Evolutionary conservation across 2,888 invertebrate genomes (phyloP), one percentile per base, ranked within the genome.

Genomic region (Polydrusus cervinus): DNA sequence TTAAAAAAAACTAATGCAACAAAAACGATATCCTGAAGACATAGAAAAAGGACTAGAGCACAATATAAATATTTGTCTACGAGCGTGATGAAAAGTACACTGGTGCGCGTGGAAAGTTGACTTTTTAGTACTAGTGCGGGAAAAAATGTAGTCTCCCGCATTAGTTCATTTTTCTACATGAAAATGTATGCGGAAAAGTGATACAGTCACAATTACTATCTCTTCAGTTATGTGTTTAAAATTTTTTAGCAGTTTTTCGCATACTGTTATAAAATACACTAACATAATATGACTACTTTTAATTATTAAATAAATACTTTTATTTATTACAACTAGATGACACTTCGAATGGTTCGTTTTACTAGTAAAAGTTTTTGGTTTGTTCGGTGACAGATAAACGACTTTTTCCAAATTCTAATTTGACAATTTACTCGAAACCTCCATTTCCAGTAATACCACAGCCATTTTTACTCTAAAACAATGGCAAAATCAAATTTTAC

Each of bases 301-400:
- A 47, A 55, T 55, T 38, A 65, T 65, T 53, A 53, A 70, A 69
- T 74, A 69, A 74, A 70, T 74, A 74, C 70, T 74, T 74, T 74
- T 10, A 67, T 67, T 67, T 55, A 65, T 74, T 74, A 74, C 70
- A 70, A 70, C 74, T 74, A 74, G 68, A 74, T 74, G 74, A 74
- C 74, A 74, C 74, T 74, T 69, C 45, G 65, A 74, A 70, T 74
- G 74, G 65, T 74, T 72, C 66, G 65, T 57, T 72, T 73, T 68
- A 69, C 69, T 69, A 73, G 65, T 57, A 34, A 66, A 67, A 34
- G 67, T 68, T 67, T 74, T 74, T 74, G 74, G 74, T 70, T 74
- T 74, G 66, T 74, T 55, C 62, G 45, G 74, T 57, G 68, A 74
- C 74, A 74, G 69, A 40, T 20, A 66, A 16, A 8, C 3, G 64